Evolutionary conservation across 2,797 vertebrate genomes (phyloP).

Genomic region (Loris lydekkerianus): DNA sequence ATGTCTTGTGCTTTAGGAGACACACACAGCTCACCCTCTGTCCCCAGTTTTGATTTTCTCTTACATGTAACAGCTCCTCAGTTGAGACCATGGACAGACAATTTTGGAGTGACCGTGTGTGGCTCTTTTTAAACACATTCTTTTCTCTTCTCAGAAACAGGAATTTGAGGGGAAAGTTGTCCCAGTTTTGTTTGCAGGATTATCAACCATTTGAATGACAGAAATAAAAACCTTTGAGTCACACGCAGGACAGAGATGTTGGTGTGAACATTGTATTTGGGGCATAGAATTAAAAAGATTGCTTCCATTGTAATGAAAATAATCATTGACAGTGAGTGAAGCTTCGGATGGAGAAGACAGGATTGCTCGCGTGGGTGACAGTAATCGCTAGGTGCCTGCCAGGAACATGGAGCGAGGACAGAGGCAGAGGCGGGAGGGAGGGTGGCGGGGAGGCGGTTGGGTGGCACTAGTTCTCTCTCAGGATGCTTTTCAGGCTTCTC

Average conservation of each 20-base stretch:
- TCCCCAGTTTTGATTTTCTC: neutral
- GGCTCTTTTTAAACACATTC: conserved; percentile 89
- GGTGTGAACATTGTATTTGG: conserved; percentile 87
- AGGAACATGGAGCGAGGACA: conserved; percentile 83
- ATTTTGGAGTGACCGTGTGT: conserved; percentile 87
- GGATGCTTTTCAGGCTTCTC: conserved; percentile 97
- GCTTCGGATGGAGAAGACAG: conserved; percentile 89
- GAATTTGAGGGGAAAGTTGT: conserved; percentile 89
- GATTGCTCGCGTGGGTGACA: conserved; percentile 89
- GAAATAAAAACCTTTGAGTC: conserved; percentile 93
- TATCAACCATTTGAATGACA: conserved; percentile 91
- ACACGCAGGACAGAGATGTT: conserved; percentile 93
- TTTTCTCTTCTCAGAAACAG: conserved; percentile 88
- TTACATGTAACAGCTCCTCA: neutral
- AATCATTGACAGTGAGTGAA: conserved; percentile 85
- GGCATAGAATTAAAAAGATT: conserved; percentile 85
- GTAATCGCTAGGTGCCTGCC: conserved; percentile 89
- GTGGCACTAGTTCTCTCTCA: conserved; percentile 95
- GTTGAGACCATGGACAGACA: conserved; percentile 80
- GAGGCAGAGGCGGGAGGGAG: conserved; percentile 84
- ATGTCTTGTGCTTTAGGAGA: conserved; percentile 55
- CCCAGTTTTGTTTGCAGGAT: conserved; percentile 90
- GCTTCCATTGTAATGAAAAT: conserved; percentile 86
- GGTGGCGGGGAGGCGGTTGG: conserved; percentile 82
- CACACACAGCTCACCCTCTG: conserved; percentile 50